Evolutionary conservation across 1,140 invertebrate genomes (phyloP).

Genomic region (Diorhabda elongata): DNA sequence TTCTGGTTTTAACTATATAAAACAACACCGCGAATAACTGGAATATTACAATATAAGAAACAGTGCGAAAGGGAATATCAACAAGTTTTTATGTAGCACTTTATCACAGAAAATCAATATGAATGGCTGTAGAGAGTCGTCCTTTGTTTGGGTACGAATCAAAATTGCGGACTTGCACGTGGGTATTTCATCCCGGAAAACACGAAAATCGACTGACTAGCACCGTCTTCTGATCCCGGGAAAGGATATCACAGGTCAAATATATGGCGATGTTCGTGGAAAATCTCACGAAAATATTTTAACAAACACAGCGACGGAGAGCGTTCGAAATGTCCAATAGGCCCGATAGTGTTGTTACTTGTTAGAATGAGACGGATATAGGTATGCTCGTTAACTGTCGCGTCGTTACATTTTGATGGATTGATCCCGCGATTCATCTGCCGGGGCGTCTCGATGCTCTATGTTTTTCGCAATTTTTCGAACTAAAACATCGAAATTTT

Average conservation of each 20-base stretch:
- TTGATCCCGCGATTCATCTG: slow-evolving; percentile 34
- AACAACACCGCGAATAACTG: no score
- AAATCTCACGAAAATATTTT: background rate
- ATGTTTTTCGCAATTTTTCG: no score
- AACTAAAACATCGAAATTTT: no score
- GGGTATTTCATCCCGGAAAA: slow-evolving; percentile 22
- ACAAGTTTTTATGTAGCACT: slow-evolving; percentile 48
- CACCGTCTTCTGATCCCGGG: slow-evolving; percentile 9
- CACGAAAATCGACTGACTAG: slow-evolving; percentile 7
- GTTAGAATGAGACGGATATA: slow-evolving; percentile 33
- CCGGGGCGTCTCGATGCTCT: background rate
- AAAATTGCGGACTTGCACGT: slow-evolving; percentile 43
- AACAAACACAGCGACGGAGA: background rate
- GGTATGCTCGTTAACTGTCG: slow-evolving; percentile 24
- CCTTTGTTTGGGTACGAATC: slow-evolving; percentile 46
- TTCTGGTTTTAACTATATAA: no score
- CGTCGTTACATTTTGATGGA: slow-evolving; percentile 33
- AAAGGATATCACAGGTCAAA: slow-evolving; percentile 15
- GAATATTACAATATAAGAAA: no score
- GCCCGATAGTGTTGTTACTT: slow-evolving; percentile 32
- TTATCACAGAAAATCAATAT: slow-evolving; percentile 50
- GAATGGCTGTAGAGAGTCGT: slow-evolving; percentile 44
- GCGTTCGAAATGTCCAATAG: slow-evolving; percentile 17
- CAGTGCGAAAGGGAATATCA: slow-evolving; percentile 41
- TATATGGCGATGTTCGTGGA: background rate